These are phyloP conservation scores for Hypsibius dujardini DNA, from an alignment of 1,140 invertebrate species.

Conservation along the genomic window DNA sequence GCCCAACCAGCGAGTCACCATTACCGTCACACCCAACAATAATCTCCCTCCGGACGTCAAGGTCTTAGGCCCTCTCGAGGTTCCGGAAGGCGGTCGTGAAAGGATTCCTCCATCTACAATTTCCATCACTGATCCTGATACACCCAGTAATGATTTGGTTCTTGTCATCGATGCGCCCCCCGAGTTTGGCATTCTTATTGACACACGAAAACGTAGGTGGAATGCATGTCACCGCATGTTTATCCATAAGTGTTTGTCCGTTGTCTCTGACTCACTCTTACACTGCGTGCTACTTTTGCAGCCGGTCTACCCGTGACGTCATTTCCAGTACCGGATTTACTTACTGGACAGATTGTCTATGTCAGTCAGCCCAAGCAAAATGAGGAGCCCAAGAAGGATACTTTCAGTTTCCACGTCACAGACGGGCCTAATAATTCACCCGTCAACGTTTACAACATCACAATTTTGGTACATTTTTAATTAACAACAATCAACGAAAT, in stretches of 20 bases:
- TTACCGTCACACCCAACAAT: slow-evolving; percentile 11
- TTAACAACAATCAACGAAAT: too few relatives aligned
- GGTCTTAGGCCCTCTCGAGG: slow-evolving; percentile 22
- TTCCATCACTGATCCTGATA: slow-evolving; percentile 28
- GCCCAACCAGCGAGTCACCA: slow-evolving; percentile 3
- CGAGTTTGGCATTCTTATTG: slow-evolving; percentile 28
- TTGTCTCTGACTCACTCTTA: too few relatives aligned
- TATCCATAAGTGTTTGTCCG: too few relatives aligned
- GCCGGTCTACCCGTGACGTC: background rate
- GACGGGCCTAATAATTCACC: background rate
- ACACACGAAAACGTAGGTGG: slow-evolving; percentile 26
- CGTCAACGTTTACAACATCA: slow-evolving; percentile 7
- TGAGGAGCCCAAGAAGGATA: slow-evolving; percentile 5
- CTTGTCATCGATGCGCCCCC: slow-evolving; percentile 26
- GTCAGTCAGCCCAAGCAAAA: background rate
- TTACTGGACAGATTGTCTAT: slow-evolving; percentile 11
- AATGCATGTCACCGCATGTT: too few relatives aligned
- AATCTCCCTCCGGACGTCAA: slow-evolving; percentile 1
- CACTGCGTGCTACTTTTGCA: background rate
- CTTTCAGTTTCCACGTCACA: slow-evolving; percentile 8
- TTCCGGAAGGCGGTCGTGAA: slow-evolving; percentile 27
- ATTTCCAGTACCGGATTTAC: background rate
- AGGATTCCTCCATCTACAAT: slow-evolving; percentile 25
- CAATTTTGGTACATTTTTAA: background rate
- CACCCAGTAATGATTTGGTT: slow-evolving; percentile 24